Evolutionary conservation across 2,888 invertebrate genomes (phyloP), one percentile per base, ranked within the genome.

Genomic region (Ennomos erosarius): DNA sequence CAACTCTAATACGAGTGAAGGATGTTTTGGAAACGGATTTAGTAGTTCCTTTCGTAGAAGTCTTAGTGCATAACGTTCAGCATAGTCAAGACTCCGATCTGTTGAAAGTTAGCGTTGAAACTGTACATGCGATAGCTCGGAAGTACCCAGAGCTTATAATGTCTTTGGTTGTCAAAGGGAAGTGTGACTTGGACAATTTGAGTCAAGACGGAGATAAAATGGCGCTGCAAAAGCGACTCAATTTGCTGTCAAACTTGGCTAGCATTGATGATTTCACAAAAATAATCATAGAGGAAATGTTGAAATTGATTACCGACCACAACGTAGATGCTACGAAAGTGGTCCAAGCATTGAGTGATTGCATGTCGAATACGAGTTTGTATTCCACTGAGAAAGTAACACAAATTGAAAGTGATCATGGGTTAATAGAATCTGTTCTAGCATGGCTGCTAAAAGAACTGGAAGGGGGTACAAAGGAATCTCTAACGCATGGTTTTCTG

Each of bases 141-240:
- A 85, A 87, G 57, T 93, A 94, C 81, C 93, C 94, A 0, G 85
- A 89, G 66, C 74, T 78, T 84, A 94, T 93, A 69, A 95, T 81
- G 92, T 85, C 71, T 65, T 74, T 86, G 37, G 84, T 93, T 5
- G 85, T 95, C 1, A 85, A 86, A 77, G 87, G 90, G 1, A 90
- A 90, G 62, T 89, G 90, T 70, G 84, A 86, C 58, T 71, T 91
- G 36, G 80, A 84, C 0, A 80, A 85, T 62, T 61, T 88, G 13
- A 76, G 74, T 0, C 66, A 77, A 62, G 85, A 91, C n/a, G 5
- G 48, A 13, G 58, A 59, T 39, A 84, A 84, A 71, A 52, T 62
- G 0, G 78, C 74, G 1, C 71, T 90, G 44, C 72, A 85, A 16
- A 90, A 89, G 67, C 81, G 90, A 9, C 76, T 94, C 38, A 87